Conservation (phyloP, 2,113 vertebrate genomes). For the Mola mola region DNA sequence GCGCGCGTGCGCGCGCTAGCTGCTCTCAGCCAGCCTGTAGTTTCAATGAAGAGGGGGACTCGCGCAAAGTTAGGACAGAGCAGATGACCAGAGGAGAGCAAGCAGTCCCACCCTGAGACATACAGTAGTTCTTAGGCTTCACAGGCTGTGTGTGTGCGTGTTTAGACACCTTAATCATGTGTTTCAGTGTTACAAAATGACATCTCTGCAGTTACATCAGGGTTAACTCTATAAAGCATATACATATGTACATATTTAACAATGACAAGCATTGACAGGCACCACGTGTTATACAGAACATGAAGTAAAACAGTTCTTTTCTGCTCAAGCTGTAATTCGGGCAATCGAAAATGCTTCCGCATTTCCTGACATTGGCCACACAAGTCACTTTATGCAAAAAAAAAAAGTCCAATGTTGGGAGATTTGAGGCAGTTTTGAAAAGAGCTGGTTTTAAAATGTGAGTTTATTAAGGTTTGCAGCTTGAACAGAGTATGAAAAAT, state of each 20-base stretch:
- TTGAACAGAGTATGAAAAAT: conserved; percentile 39
- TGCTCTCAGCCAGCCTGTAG: conserved; percentile 47
- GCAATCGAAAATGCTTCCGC: too few relatives aligned
- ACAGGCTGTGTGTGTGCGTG: conserved; percentile 46
- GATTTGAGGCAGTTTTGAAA: neutral
- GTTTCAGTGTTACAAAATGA: conserved; percentile 64
- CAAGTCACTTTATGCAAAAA: conserved; percentile 30
- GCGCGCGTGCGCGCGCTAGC: too few relatives aligned
- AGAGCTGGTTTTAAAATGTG: neutral
- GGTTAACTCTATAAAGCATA: conserved; percentile 67
- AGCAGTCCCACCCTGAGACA: conserved; percentile 70
- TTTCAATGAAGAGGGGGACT: conserved; percentile 67
- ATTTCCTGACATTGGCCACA: conserved; percentile 33
- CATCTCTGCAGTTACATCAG: conserved; percentile 74
- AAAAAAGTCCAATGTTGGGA: conserved; percentile 1
- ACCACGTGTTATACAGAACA: conserved; percentile 48
- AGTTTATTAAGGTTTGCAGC: conserved; percentile 38
- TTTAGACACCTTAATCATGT: too few relatives aligned
- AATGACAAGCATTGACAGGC: conserved; percentile 22
- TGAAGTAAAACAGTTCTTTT: conserved; percentile 32
- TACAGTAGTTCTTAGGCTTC: conserved; percentile 53
- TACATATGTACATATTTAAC: conserved; percentile 75
- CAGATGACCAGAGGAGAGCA: conserved; percentile 10
- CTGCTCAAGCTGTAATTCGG: conserved; percentile 51
- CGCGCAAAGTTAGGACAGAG: neutral